Evolutionary conservation across 2,888 invertebrate species (phyloP).

Genomic region (Allolobophora icterica): DNA sequence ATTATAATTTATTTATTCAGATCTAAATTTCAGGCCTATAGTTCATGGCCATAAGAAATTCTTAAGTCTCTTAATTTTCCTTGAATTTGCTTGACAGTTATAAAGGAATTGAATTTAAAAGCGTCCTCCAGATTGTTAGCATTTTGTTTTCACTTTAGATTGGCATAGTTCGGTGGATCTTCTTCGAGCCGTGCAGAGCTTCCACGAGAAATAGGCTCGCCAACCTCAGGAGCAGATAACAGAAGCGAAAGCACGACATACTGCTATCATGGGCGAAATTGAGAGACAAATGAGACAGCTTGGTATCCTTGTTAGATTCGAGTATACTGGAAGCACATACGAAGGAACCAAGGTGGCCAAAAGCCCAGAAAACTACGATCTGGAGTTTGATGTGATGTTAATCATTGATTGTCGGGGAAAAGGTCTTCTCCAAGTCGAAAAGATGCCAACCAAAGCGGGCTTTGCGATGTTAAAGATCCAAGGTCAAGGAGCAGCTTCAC

Average conservation of each 20-base stretch:
- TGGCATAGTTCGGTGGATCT: not conserved
- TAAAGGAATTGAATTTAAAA: not conserved
- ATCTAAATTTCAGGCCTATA: not conserved
- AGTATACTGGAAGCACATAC: constrained; percentile 8
- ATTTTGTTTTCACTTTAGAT: not conserved
- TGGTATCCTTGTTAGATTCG: not conserved
- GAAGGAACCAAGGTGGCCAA: constrained; percentile 25
- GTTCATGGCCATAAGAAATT: not conserved
- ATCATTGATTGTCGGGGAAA: not conserved
- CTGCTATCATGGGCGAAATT: not conserved
- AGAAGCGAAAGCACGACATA: not conserved
- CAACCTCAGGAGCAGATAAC: not conserved
- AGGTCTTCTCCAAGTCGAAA: not conserved
- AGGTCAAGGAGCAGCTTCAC: not conserved
- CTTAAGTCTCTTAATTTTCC: not conserved
- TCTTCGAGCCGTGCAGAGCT: not conserved
- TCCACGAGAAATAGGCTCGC: not conserved
- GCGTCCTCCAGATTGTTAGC: no score
- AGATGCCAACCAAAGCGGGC: not conserved
- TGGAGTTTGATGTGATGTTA: constrained; percentile 4
- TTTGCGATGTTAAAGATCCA: not conserved
- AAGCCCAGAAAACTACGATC: not conserved
- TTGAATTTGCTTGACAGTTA: not conserved
- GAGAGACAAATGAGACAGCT: not conserved
- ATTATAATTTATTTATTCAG: not conserved